phyloP scores from a whole-genome alignment of 2,888 invertebrate genomes.

The Phengaris arion region DNA sequence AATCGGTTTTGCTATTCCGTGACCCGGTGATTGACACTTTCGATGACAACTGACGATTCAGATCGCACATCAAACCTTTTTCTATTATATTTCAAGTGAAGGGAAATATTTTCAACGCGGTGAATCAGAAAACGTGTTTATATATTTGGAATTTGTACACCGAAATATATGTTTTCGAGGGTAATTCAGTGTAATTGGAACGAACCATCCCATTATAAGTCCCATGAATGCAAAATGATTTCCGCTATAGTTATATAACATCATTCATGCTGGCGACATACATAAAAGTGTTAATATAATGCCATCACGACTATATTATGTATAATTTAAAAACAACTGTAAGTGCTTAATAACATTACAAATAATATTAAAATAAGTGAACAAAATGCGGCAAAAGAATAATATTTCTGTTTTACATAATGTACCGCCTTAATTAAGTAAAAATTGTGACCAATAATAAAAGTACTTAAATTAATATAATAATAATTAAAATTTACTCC shows the following conservation, averaged over 20 bases:
- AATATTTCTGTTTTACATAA: too few relatives aligned
- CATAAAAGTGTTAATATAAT: background rate
- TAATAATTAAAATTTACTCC: too few relatives aligned
- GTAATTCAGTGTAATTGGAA: slow-evolving; percentile 25
- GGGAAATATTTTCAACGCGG: slow-evolving; percentile 36
- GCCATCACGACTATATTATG: background rate
- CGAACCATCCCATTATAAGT: slow-evolving; percentile 3
- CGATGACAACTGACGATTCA: slow-evolving; percentile 66
- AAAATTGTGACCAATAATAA: too few relatives aligned
- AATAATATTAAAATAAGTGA: too few relatives aligned
- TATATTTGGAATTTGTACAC: slow-evolving; percentile 9
- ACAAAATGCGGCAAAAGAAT: too few relatives aligned
- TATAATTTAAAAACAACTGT: background rate
- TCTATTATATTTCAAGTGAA: slow-evolving; percentile 44
- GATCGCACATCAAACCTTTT: slow-evolving; percentile 55
- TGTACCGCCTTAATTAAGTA: too few relatives aligned
- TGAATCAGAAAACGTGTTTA: slow-evolving; percentile 23
- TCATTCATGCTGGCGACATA: background rate
- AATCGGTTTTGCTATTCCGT: slow-evolving; percentile 78
- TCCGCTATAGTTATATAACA: background rate
- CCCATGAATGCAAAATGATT: slow-evolving; percentile 14
- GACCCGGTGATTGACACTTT: slow-evolving; percentile 78
- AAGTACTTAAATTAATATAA: too few relatives aligned
- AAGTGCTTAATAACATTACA: background rate
- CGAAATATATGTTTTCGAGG: slow-evolving; percentile 19